Conservation (phyloP, 2,113 vertebrate species). For the Steatornis caripensis region DNA sequence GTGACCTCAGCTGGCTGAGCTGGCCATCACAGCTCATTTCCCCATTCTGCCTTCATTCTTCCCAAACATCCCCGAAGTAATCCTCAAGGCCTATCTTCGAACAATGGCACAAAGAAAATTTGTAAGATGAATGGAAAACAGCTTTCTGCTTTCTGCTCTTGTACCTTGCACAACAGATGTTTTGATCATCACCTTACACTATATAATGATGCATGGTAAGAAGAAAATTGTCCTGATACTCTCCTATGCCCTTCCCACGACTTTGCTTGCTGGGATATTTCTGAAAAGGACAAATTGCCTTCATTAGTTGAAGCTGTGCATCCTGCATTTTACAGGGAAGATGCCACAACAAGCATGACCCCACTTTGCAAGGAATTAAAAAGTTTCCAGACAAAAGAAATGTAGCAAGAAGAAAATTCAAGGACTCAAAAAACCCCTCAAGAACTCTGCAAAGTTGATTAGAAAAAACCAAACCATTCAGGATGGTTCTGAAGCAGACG, state of each 20-base stretch:
- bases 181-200: background rate
- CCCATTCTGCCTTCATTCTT: background rate
- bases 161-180: background rate
- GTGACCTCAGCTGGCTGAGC: background rate
- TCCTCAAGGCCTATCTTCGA: background rate
- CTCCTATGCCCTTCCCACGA: background rate
- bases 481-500: background rate
- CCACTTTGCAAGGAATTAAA: background rate
- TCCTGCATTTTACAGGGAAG: background rate
- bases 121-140: background rate
- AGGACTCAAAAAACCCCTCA: background rate
- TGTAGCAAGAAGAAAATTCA: background rate
- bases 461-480: background rate
- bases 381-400: background rate
- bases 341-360: background rate
- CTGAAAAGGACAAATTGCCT: slow-evolving; percentile 12
- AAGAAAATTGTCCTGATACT: background rate
- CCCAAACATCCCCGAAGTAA: background rate
- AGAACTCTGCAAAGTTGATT: background rate
- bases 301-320: slow-evolving; percentile 1
- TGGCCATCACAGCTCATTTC: background rate
- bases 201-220: background rate
- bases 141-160: background rate
- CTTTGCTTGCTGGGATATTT: background rate
- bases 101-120: background rate